Evolutionary conservation across 2,797 vertebrate genomes (phyloP).

Genomic region (Rhinophrynus dorsalis): DNA sequence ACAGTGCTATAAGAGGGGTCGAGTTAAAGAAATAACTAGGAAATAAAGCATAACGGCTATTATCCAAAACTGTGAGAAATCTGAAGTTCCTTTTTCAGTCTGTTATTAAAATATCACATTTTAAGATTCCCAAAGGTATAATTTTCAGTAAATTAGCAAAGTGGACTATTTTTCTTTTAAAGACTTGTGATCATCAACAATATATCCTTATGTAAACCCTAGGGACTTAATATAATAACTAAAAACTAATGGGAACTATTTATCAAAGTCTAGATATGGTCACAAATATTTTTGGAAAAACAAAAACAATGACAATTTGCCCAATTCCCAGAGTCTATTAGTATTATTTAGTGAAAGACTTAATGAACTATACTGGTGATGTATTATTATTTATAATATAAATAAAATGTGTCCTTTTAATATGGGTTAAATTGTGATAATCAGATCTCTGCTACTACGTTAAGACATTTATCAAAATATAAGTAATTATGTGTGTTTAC

Average conservation of each 20-base stretch:
- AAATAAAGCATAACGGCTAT: too few species aligned
- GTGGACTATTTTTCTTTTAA: background rate
- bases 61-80: too few species aligned
- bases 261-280: constrained; percentile 8
- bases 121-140: background rate
- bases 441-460: background rate
- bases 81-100: too few species aligned
- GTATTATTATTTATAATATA: constrained; percentile 11
- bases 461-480: constrained; percentile 9
- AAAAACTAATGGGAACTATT: too few species aligned
- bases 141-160: background rate
- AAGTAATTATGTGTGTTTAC: constrained; percentile 25
- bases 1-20: too few species aligned
- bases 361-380: background rate
- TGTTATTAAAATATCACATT: background rate
- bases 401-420: constrained; percentile 3
- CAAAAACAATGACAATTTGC: background rate
- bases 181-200: background rate
- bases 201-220: background rate
- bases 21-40: too few species aligned
- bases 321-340: background rate
- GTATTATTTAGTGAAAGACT: background rate
- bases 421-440: constrained; percentile 1
- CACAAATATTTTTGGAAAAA: constrained; percentile 1
- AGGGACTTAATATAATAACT: constrained; percentile 15